Conservation (phyloP, 2,888 invertebrate genomes). For the Drosophila borborema region DNA sequence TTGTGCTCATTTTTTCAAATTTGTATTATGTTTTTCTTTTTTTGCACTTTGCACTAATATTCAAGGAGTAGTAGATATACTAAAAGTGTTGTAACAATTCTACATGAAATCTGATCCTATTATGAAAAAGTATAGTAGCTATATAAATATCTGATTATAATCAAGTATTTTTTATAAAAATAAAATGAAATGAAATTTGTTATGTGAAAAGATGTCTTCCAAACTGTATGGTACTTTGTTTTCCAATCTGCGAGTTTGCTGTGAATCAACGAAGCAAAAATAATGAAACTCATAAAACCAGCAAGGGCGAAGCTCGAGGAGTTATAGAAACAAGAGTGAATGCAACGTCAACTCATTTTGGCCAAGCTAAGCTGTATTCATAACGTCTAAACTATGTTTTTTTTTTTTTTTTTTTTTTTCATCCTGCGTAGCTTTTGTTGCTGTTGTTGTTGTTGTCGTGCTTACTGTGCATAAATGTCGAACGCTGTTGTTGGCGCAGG, state of each 20-base stretch:
- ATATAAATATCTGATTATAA: too few relatives aligned
- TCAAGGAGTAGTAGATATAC: slow-evolving; percentile 18
- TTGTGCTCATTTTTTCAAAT: neutral
- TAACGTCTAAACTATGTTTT: slow-evolving; percentile 71
- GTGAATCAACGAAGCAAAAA: slow-evolving; percentile 5
- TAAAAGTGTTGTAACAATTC: neutral
- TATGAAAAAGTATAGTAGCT: too few relatives aligned
- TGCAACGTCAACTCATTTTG: slow-evolving; percentile 68
- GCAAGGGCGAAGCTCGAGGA: slow-evolving; percentile 24
- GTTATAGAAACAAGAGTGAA: slow-evolving; percentile 30
- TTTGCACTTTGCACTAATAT: neutral
- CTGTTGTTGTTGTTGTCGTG: slow-evolving; percentile 15
- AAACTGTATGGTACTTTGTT: too few relatives aligned
- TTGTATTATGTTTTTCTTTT: neutral
- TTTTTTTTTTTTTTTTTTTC: slow-evolving; percentile 47
- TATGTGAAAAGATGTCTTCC: too few relatives aligned
- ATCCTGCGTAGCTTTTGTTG: slow-evolving; percentile 32
- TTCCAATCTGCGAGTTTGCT: neutral
- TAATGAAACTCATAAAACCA: slow-evolving; percentile 23
- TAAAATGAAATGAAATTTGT: too few relatives aligned
- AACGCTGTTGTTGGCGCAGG: slow-evolving; percentile 34
- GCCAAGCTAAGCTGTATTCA: slow-evolving; percentile 75
- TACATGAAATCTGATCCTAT: neutral
- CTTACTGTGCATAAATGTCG: slow-evolving; percentile 33
- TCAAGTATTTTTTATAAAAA: too few relatives aligned